Evolutionary conservation across 2,888 invertebrate genomes (phyloP), one percentile per base, ranked within the genome.

Genomic region (Pasiphila rectangulata): DNA sequence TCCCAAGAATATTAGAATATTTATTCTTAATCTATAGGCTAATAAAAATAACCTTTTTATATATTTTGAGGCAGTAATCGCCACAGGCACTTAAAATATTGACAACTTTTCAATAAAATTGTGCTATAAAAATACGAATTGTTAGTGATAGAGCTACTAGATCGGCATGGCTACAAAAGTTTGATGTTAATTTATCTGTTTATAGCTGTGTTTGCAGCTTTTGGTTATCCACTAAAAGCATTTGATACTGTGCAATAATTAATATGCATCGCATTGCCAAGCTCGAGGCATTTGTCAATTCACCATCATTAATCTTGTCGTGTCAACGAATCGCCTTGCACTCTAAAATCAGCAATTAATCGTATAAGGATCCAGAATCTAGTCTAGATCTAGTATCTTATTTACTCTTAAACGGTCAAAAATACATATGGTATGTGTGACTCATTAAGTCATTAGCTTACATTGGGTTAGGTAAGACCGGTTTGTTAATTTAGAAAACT

Each of bases 401-500:
- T 41, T 32, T 29, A 24, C 32, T 52, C 46, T 29, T 32, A 49
- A 45, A 32, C 25, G 32, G 45, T 48, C 53, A 50, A 51, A 54
- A 48, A 37, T 37, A 42, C 38, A 34, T 40, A 24, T 35, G 29
- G 24, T 29, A 19, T 27, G 30, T 30, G 38, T 42, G 52, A 53
- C 38, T 51, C 52, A 38, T 51, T 47, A n/a, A n/a, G n/a, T n/a
- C n/a, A n/a, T 16, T 16, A n/a, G 13, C n/a, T n/a, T n/a, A n/a
- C n/a, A n/a, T n/a, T n/a, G n/a, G n/a, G n/a, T n/a, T n/a, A n/a
- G 42, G 27, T 46, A 43, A 24, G 44, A 57, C 54, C 10, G 44
- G 57, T 57, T 51, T 45, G 27, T 32, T 13, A 30, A 40, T 53
- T 57, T 53, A 40, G 53, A 44, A 48, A 53, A 51, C 50, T 53